Evolutionary conservation across 2,797 vertebrate genomes (phyloP), one percentile per base, ranked within the genome.

Genomic region (Ispidina lecontei): DNA sequence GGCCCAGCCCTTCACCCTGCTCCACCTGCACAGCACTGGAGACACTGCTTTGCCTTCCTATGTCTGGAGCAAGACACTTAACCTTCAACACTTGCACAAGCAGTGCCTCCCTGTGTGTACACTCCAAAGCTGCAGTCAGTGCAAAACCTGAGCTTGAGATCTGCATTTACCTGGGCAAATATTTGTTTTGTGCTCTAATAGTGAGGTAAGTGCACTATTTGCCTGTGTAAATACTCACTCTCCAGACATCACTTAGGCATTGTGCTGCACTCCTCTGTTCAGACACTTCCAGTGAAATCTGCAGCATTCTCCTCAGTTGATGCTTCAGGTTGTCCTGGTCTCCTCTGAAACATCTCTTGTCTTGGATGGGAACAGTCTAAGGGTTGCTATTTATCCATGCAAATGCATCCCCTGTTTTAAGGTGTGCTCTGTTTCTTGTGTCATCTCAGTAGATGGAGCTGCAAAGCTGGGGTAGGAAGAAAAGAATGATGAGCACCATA

Each of bases 161-260:
- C 78, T 26, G 64, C 54, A 8, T 63, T 86, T 60, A 93, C 89
- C 87, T 91, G 74, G 60, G 84, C 81, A 95, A 95, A 95, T 83
- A 92, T 92, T 96, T 93, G 85, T 49, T 94, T 93, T 70, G 85
- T 75, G 69, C 83, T 90, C 65, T 39, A 44, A 70, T 41, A 87
- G 81, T 75, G 39, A 75, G 87, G 86, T 49, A 70, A 92, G 77
- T 2, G 1, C 2, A 2, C 78, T 47, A 22, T 83, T 93, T 84
- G 78, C 86, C 72, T 89, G 90, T 87, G 84, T 39, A 91, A 95
- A 93, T 65, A 90, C 9, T 84, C 55, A 2, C 87, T 75, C 55
- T 79, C 80, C 74, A 82, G 83, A 39, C 74, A 85, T 82, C 86
- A 78, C 77, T 91, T 52, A 78, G 37, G 74, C 78, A 89, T 68